phyloP scores from a whole-genome alignment of 2,797 vertebrate genomes.

The Sebastes oblongus region DNA sequence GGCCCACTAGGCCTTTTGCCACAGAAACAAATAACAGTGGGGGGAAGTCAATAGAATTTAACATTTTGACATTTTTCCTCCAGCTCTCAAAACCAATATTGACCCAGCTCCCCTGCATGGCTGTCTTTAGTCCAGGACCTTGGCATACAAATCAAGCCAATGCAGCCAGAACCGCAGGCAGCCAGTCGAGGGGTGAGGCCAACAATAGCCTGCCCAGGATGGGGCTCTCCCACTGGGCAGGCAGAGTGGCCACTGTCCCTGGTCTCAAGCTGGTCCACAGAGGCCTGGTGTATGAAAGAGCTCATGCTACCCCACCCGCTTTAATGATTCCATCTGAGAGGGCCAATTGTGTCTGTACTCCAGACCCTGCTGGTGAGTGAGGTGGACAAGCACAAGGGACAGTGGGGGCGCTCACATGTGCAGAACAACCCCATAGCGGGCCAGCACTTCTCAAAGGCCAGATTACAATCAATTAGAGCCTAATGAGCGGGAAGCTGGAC shows the following conservation, averaged over 20 bases:
- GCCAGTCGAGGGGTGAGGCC: slow-evolving; percentile 80
- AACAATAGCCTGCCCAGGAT: slow-evolving; percentile 84
- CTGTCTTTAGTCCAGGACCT: slow-evolving; percentile 83
- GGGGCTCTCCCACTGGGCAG: slow-evolving; percentile 79
- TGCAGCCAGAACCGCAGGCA: slow-evolving; percentile 83
- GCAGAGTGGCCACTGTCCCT: slow-evolving; percentile 82
- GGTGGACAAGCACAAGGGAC: slow-evolving; percentile 79
- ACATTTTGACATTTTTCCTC: slow-evolving; percentile 87
- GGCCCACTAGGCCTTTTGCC: slow-evolving; percentile 81
- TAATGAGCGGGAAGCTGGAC: slow-evolving; percentile 83
- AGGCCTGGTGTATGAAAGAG: slow-evolving; percentile 76
- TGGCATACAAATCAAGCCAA: slow-evolving; percentile 84
- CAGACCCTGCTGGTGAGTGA: slow-evolving; percentile 79
- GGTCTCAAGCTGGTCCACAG: slow-evolving; percentile 82
- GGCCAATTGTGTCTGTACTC: slow-evolving; percentile 76
- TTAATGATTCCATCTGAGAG: slow-evolving; percentile 81
- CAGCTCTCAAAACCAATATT: slow-evolving; percentile 88
- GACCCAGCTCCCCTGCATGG: slow-evolving; percentile 83
- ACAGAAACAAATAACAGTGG: slow-evolving; percentile 84
- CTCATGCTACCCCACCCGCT: slow-evolving; percentile 72
- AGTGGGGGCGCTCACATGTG: slow-evolving; percentile 75
- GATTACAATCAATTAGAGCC: slow-evolving; percentile 86
- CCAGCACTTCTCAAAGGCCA: slow-evolving; percentile 81
- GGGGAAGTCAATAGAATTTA: slow-evolving; percentile 83
- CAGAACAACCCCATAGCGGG: slow-evolving; percentile 73